Conservation (phyloP, 1,140 invertebrate genomes). For the Meteorus sp. region DNA sequence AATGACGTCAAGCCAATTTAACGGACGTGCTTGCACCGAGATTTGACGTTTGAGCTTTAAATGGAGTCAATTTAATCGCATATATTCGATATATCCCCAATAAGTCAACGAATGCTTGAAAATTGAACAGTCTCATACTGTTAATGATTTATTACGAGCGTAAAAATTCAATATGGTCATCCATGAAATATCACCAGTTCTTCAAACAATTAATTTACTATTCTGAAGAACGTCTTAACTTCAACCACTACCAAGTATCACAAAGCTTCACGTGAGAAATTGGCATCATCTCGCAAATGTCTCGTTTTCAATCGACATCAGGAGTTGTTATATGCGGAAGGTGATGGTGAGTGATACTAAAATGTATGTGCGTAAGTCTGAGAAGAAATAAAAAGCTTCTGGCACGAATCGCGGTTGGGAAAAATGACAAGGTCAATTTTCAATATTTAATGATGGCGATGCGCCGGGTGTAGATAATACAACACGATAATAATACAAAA, state of each 20-base stretch:
- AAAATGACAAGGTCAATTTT: conserved; percentile 36
- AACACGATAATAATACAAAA: conserved; percentile 28
- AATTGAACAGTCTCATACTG: too few species aligned
- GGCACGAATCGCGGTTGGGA: conserved; percentile 7
- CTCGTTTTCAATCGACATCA: conserved; percentile 47
- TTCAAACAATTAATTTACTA: too few species aligned
- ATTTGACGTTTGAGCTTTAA: conserved; percentile 49
- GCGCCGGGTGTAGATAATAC: background rate
- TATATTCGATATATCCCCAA: background rate
- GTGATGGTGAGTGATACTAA: conserved; percentile 21
- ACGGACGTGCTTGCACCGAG: conserved; percentile 54
- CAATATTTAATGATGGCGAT: conserved; percentile 55
- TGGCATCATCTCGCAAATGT: conserved; percentile 57
- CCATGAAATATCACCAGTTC: too few species aligned
- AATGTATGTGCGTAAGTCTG: too few species aligned
- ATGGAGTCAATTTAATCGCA: conserved; percentile 44
- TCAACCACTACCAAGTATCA: conserved; percentile 8
- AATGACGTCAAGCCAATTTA: conserved; percentile 45
- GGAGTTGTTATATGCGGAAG: conserved; percentile 46
- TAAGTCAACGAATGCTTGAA: background rate
- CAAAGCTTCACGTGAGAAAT: conserved; percentile 34
- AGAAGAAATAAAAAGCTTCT: conserved; percentile 5
- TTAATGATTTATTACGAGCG: too few species aligned
- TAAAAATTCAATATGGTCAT: too few species aligned
- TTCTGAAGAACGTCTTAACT: background rate